A percentile compares a stretch with the other conserved stretches of the same genome.
Conservation (phyloP, 2,797 vertebrate species). For the Rachycentron canadum region DNA sequence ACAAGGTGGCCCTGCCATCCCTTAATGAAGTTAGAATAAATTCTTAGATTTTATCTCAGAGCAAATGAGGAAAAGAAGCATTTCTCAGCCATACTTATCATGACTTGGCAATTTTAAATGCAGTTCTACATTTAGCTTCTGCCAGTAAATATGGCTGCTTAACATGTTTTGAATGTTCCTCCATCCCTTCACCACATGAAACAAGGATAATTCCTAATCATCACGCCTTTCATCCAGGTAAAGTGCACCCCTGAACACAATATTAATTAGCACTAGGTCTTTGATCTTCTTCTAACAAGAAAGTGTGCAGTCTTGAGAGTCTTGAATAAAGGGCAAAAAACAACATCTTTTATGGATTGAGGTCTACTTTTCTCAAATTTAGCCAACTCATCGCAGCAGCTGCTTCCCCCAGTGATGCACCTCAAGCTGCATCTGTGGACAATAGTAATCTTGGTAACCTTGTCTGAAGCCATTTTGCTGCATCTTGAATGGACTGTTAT, state of each 20-base stretch:
- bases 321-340: conserved; percentile 51
- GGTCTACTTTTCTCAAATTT: conserved; percentile 53
- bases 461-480: conserved; percentile 42
- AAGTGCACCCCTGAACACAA: conserved; percentile 63
- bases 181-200: conserved; percentile 29
- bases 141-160: conserved; percentile 11
- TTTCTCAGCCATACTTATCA: not conserved
- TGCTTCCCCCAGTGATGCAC: conserved; percentile 1
- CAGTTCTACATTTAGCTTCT: conserved; percentile 9
- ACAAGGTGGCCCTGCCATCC: not conserved
- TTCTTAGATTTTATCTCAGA: not conserved
- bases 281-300: conserved; percentile 70
- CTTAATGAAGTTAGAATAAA: not conserved
- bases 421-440: conserved; percentile 23
- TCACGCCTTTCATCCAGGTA: conserved; percentile 73
- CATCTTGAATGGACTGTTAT: conserved; percentile 20
- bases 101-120: conserved; percentile 1
- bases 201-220: conserved; percentile 53
- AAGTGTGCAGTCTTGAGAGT: conserved; percentile 36
- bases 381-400: conserved; percentile 12
- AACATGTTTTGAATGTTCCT: conserved; percentile 39
- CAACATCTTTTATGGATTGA: conserved; percentile 56
- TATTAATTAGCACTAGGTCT: conserved; percentile 65
- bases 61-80: not conserved
- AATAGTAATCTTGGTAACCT: conserved; percentile 15